Evolutionary conservation across 2,888 invertebrate genomes (phyloP), one percentile per base, ranked within the genome.

Genomic region (Stenurella melanura): DNA sequence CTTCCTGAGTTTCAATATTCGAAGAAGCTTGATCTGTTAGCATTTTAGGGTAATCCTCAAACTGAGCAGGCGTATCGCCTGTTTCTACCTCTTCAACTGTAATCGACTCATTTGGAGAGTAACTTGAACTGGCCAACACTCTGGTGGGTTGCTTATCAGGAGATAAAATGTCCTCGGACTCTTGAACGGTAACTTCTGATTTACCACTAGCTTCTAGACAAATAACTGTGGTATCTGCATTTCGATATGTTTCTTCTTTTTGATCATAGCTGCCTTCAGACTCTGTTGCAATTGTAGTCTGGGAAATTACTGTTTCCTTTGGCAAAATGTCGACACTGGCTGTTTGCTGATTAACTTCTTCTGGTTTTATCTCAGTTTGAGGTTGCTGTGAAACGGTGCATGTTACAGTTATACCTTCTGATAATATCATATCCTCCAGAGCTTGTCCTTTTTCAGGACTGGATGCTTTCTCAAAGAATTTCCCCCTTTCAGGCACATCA

Each of bases 401-500:
- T 69, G 91, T 92, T 66, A 93, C 92, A 34, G 92, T 90, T 42
- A 96, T 86, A 78, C 93, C 90, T 83, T 93, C 91, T 61, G 91
- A 85, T 63, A 91, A 80, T 56, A 90, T 85, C n/a, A 90, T 86
- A 80, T 93, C 90, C 78, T 92, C 90, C 58, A 90, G 90, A 34
- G 92, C 91, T n/a, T 89, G 87, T 19, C 90, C 87, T 60, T 87
- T 85, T 77, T 91, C 90, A 9, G 90, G 89, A 79, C 85, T 82
- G 6, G 90, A 85, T 81, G 90, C 84, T 79, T 88, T 84, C 26
- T 88, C 84, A 34, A 95, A 90, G 42, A 90, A 88, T 1, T 90
- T 91, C 90, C 95, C 95, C 86, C 92, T 93, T 89, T 95, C 95
- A 83, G 93, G 93, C 2, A 92, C 85, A 57, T 92, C 89, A 77